A percentile compares a stretch with the other conserved stretches of the same genome.
These are phyloP conservation scores for Euzophera pinguis DNA, from an alignment of 2,888 invertebrate species.

Conservation along the genomic window DNA sequence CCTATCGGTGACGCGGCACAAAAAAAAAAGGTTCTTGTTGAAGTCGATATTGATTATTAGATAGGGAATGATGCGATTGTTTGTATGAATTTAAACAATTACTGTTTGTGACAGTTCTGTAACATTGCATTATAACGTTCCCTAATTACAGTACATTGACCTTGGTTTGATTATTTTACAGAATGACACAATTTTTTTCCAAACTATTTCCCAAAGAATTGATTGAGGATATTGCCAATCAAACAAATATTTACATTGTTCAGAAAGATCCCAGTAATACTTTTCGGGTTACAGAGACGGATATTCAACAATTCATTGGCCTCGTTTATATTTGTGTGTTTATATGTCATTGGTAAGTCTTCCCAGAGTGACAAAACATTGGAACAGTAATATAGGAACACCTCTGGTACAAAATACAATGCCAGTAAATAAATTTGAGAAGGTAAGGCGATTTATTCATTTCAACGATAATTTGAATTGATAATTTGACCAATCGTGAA, in stretches of 20 bases:
- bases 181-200: conserved; percentile 25
- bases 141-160: no score
- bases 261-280: conserved; percentile 23
- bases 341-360: conserved; percentile 24
- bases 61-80: no score
- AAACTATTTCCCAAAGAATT: conserved; percentile 22
- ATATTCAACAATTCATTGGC: conserved; percentile 23
- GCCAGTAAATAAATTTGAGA: not conserved
- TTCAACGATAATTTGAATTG: conserved; percentile 9
- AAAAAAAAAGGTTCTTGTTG: no score
- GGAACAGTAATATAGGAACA: conserved; percentile 17
- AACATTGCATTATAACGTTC: no score
- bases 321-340: conserved; percentile 23
- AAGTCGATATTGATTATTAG: no score
- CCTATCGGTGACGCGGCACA: no score
- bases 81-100: no score
- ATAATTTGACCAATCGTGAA: conserved; percentile 26
- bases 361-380: conserved; percentile 21
- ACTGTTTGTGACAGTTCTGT: no score
- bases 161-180: no score
- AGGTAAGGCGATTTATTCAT: not conserved
- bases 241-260: conserved; percentile 23
- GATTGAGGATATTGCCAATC: conserved; percentile 19
- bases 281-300: conserved; percentile 21
- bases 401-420: conserved; percentile 14